A percentile compares a stretch with the other conserved stretches of the same genome.
These are phyloP conservation scores for Nomada ruficornis DNA, from an alignment of 2,888 invertebrate genomes.

Conservation along the genomic window DNA sequence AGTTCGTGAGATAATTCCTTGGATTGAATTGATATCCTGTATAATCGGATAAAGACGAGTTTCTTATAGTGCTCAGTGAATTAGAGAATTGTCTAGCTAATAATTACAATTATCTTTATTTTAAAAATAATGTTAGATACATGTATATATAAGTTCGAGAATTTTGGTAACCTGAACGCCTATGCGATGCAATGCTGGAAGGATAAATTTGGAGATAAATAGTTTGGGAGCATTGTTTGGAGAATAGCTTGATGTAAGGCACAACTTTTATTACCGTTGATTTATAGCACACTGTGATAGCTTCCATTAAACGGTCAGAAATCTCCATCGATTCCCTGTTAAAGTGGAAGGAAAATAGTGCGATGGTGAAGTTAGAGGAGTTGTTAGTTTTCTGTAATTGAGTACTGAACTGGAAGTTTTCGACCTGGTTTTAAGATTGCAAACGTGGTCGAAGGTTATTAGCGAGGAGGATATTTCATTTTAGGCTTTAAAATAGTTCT, in stretches of 20 bases:
- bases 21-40: too few species aligned
- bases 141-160: too few species aligned
- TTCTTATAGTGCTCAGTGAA: too few species aligned
- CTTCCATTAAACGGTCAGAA: constrained; percentile 17
- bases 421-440: constrained; percentile 15
- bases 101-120: too few species aligned
- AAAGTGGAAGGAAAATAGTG: background rate
- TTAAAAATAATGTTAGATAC: too few species aligned
- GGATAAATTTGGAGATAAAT: background rate
- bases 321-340: background rate
- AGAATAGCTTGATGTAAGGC: background rate
- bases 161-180: background rate
- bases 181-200: background rate
- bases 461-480: background rate
- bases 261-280: background rate
- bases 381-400: constrained; percentile 19
- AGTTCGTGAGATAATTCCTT: too few species aligned
- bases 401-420: constrained; percentile 14
- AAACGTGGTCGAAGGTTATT: background rate
- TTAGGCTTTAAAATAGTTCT: background rate
- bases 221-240: background rate
- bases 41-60: too few species aligned
- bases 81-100: too few species aligned
- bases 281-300: background rate
- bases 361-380: background rate